Evolutionary conservation across 2,113 vertebrate genomes (phyloP), one percentile per base, ranked within the genome.

Genomic region (Eulacestoma nigropectus): DNA sequence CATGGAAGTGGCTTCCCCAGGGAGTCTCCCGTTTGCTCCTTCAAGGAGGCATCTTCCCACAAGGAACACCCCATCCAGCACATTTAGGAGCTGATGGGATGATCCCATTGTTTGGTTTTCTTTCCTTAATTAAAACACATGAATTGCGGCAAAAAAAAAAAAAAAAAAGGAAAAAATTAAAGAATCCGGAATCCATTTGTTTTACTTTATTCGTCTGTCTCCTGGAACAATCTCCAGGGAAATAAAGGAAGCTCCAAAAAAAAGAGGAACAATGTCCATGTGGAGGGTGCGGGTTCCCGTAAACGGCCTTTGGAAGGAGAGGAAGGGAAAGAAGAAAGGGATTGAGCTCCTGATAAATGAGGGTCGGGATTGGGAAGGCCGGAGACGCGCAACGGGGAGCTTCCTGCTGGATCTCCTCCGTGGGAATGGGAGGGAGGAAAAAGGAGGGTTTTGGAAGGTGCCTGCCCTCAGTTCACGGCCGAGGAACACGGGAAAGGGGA

Each of bases 381-480:
- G 19, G 84, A 53, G 39, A n/a, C 2, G 32, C 4, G 0, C 60
- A 6, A 2, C 1, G 0, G 41, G 47, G 19, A 70, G 6, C 27
- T 89, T 67, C 60, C 56, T 49, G 35, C 50, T 62, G 49, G 57
- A 69, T 11, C 4, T 10, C 11, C 20, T 47, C 59, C 25, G 29
- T 20, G 32, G 52, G 16, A 18, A 56, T 0, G 8, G 29, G 27
- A 55, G 59, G 25, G 32, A 1, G 0, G 37, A 12, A 60, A 83
- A 57, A 85, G 2, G 44, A 59, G 44, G 35, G 6, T 41, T 64
- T 76, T 7, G 21, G 67, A 79, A 86, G 32, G 32, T 73, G 39
- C 30, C 12, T 37, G 42, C 39, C 52, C 56, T 49, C 32, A 4
- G 65, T 11, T 49, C 29, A 2, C 12, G 41, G n/a, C 35, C n/a